Base-by-base conservation (phyloP, 2,888 invertebrate species). In the Leptinotarsa tumamoca region DNA sequence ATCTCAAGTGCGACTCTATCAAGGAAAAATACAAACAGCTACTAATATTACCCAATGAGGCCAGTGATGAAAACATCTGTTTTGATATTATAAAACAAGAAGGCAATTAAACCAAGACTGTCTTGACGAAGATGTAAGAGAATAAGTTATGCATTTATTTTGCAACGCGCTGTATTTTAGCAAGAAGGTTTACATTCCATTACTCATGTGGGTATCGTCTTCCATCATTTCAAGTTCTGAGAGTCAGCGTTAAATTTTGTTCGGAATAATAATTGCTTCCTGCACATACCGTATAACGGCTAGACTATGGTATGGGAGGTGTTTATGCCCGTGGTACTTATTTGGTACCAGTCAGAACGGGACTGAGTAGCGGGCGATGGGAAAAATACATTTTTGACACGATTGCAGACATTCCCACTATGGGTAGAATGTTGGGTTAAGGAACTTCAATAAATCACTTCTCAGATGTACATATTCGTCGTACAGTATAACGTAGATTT, bases 281-380 rank as follows among this genome's bases (percentile, higher is more conserved):
- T 76, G 73, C 73, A 76, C 73, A 74, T 79, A 79, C 79, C 79
- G 79, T 79, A 71, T 50, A 68, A 68, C 73, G 76, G 71, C 77
- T 76, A 74, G 79, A 77, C 76, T 73, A 27, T 23, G 18, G 18
- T n/a, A 73, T 61, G 68, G 43, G 61, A 68, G 56, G 68, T 73
- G 72, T 58, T 66, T 61, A 67, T 73, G 61, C 51, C 68, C 58
- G 61, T 50, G 61, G 23, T 61, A 73, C 73, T 73, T 51, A 67
- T 73, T 68, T 63, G 49, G 68, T 61, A 68, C 73, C 63, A 73
- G 73, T 73, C 52, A n/a, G 68, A 73, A 73, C 73, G 73, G 73
- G 67, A 73, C 73, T 68, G 68, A 23, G 51, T 68, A 68, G 73
- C 73, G 68, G 73, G 73, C 18, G 73, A 73, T 73, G 68, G 61